Evolutionary conservation across 2,888 invertebrate species (phyloP), one percentile per base, ranked within the genome.

Genomic region (Chymomyza caudatula): DNA sequence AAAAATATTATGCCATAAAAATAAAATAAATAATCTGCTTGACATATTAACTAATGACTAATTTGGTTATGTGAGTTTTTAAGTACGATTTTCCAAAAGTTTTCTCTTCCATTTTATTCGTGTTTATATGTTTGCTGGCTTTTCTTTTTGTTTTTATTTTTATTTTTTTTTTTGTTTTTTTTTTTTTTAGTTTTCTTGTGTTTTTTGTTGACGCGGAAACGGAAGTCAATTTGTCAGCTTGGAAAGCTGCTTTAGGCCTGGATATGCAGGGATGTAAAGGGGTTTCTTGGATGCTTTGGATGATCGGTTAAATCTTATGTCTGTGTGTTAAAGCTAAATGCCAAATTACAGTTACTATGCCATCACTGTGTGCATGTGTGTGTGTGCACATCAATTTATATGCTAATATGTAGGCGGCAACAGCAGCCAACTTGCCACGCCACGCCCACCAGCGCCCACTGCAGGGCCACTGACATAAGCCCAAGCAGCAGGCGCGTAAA

Each of bases 141-240:
- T 47, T 37, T 37, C 11, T 37, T 11, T 37, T 37, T 51, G 43
- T 23, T 51, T 54, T 54, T 20, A 22, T 47, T 2, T 65, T 23
- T 13, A 66, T 69, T 51, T 65, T 54, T 20, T 44, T 43, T 58
- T 53, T 57, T 58, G 51, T 60, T 51, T 19, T 52, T 51, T 49
- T 11, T n/a, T 54, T 60, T 51, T 59, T 37, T 47, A 25, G 58
- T 20, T 60, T 55, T 44, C 55, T 63, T 61, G 52, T 59, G 47
- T 68, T 66, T 59, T 64, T 66, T 66, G 55, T 67, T 56, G 49
- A 64, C 64, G 71, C 85, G 80, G 85, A 81, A 81, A 81, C 80
- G 80, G 80, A 85, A 82, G 77, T 83, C 75, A 81, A 77, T 85
- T 82, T 77, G 80, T 77, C 83, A 81, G 85, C 77, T 75, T 78